Percentiles rank a stretch among this genome's conserved stretches.
These are phyloP conservation scores for Rhinoptilus africanus DNA, from an alignment of 2,113 vertebrate species.

Conservation along the genomic window DNA sequence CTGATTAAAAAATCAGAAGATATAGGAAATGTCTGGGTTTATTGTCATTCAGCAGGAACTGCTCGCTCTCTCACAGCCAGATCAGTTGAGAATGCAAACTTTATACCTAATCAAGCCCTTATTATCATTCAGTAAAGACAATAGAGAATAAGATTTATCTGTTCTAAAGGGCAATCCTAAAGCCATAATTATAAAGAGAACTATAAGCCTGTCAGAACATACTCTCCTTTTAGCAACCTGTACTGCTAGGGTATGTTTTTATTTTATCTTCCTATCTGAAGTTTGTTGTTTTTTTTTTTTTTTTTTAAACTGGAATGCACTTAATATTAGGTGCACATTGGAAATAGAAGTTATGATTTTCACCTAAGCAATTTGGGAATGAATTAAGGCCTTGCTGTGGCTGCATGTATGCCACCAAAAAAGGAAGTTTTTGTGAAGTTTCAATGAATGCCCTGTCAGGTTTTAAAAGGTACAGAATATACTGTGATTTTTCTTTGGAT, in stretches of 20 bases:
- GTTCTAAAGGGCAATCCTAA: not conserved
- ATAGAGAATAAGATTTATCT: not conserved
- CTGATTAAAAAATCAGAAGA: not conserved
- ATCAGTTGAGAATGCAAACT: not conserved
- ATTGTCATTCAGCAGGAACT: not conserved
- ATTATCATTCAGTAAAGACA: not conserved
- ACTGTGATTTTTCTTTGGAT: not conserved
- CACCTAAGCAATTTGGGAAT: not conserved
- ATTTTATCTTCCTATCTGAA: not conserved
- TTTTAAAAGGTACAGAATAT: not conserved
- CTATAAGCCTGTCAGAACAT: not conserved
- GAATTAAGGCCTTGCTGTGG: not conserved
- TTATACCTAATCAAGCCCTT: not conserved
- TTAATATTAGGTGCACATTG: not conserved
- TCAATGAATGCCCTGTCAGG: not conserved
- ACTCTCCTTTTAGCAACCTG: not conserved
- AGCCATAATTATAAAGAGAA: not conserved
- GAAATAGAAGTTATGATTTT: not conserved
- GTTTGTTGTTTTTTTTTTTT: too few species aligned
- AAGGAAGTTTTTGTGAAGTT: not conserved
- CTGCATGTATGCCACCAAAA: not conserved
- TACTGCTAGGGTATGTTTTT: not conserved
- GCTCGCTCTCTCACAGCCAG: not conserved
- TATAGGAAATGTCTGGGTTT: not conserved
- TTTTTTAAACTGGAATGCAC: not conserved